Evolutionary conservation across 2,888 invertebrate genomes (phyloP).

Genomic region (Augiades crinisus): DNA sequence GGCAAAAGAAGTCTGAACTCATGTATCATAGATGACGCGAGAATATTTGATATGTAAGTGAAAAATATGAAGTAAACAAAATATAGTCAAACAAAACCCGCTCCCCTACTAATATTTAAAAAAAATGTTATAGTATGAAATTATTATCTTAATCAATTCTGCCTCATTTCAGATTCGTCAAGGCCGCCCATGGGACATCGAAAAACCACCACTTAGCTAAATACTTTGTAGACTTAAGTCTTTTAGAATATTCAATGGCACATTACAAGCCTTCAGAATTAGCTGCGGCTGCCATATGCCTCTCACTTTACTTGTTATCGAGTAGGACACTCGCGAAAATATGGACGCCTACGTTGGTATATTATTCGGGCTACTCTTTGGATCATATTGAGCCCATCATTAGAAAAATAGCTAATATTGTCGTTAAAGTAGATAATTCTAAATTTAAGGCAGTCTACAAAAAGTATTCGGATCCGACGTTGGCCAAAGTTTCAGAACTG

Average conservation of each 20-base stretch:
- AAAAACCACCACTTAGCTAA: conserved; percentile 91
- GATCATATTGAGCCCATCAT: conserved; percentile 86
- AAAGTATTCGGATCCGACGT: conserved; percentile 82
- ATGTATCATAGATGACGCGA: no score
- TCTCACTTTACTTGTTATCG: conserved; percentile 83
- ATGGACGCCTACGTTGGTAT: conserved; percentile 88
- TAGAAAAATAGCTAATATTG: conserved; percentile 84
- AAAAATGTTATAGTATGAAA: no score
- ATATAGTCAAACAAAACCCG: no score
- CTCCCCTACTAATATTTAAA: no score
- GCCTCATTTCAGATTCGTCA: conserved; percentile 77
- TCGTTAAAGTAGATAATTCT: conserved; percentile 85
- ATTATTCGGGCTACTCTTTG: conserved; percentile 89
- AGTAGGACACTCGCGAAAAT: conserved; percentile 66
- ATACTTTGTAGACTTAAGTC: conserved; percentile 92
- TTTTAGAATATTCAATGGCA: conserved; percentile 90
- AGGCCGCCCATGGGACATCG: conserved; percentile 81
- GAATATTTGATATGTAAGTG: no score
- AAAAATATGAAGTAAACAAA: no score
- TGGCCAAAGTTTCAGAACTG: conserved; percentile 84
- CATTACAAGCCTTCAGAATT: conserved; percentile 91
- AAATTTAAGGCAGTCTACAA: conserved; percentile 86
- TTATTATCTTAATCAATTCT: no score
- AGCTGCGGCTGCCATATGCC: conserved; percentile 90
- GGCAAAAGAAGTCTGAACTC: no score